Evolutionary conservation across 2,113 vertebrate species (phyloP).

Genomic region (Vulpes lagopus): DNA sequence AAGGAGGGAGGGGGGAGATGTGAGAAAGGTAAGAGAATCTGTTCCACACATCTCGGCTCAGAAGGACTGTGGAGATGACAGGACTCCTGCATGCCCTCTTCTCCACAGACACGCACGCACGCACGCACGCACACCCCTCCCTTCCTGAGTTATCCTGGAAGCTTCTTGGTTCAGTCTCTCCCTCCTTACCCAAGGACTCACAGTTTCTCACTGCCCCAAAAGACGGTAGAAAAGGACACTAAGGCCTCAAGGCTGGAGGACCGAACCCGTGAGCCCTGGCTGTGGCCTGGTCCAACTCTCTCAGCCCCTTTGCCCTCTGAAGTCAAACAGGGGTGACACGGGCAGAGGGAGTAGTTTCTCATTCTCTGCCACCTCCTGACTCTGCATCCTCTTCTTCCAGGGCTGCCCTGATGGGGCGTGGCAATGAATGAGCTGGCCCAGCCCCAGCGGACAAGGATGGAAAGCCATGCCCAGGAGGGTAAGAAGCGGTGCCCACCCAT

Average conservation of each 20-base stretch:
- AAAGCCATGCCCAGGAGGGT: background rate
- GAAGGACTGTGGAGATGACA: background rate
- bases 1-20: background rate
- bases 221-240: background rate
- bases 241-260: background rate
- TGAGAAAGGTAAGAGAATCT: background rate
- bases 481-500: background rate
- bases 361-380: background rate
- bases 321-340: background rate
- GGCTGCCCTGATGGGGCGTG: background rate
- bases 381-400: conserved; percentile 65
- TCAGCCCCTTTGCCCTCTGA: background rate
- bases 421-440: background rate
- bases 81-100: background rate
- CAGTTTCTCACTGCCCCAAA: background rate
- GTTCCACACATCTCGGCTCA: background rate
- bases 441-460: background rate
- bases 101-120: background rate
- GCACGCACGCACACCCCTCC: background rate
- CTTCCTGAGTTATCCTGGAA: background rate
- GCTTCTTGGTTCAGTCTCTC: background rate
- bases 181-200: background rate
- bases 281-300: background rate
- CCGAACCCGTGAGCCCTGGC: background rate
- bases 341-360: background rate